Conservation (phyloP, 2,113 vertebrate genomes). For the Dipodomys merriami region DNA sequence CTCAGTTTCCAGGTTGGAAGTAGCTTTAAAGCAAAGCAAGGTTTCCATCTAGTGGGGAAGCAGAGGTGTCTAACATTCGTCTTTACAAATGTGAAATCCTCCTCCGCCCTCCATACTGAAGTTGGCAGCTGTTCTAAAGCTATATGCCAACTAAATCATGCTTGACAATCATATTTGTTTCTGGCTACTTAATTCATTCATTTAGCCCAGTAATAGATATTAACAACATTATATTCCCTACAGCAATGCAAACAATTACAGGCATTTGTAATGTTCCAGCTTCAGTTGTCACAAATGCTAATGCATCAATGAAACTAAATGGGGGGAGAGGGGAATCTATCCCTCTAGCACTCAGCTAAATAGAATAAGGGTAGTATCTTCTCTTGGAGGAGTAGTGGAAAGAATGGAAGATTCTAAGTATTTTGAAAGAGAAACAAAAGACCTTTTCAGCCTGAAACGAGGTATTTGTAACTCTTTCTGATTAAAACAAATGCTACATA, state of each 20-base stretch:
- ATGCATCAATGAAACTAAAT: slow-evolving; percentile 65
- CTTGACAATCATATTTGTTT: slow-evolving; percentile 80
- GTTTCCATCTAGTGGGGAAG: slow-evolving; percentile 68
- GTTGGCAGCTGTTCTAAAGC: slow-evolving; percentile 75
- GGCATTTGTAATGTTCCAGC: slow-evolving; percentile 71
- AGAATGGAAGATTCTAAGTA: slow-evolving; percentile 51
- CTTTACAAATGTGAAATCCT: slow-evolving; percentile 10
- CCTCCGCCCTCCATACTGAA: slow-evolving; percentile 31
- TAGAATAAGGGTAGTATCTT: slow-evolving; percentile 59
- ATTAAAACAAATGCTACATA: slow-evolving; percentile 63
- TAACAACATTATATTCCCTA: slow-evolving; percentile 77
- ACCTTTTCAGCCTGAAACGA: slow-evolving; percentile 39
- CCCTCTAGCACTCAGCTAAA: slow-evolving; percentile 52
- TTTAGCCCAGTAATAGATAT: slow-evolving; percentile 80
- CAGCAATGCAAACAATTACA: slow-evolving; percentile 75
- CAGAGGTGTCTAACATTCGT: not conserved
- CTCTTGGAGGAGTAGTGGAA: not conserved
- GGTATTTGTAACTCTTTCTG: slow-evolving; percentile 41
- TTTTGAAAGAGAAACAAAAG: not conserved
- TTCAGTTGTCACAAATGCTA: slow-evolving; percentile 66
- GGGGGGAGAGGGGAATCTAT: slow-evolving; percentile 37
- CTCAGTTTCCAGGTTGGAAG: not conserved
- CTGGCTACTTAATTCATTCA: slow-evolving; percentile 78
- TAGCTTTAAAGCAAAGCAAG: slow-evolving; percentile 18
- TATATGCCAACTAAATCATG: slow-evolving; percentile 68